Percentiles rank a stretch among this genome's conserved stretches.
These are phyloP conservation scores for Sturnus vulgaris DNA, from an alignment of 2,113 vertebrate species.

Conservation along the genomic window DNA sequence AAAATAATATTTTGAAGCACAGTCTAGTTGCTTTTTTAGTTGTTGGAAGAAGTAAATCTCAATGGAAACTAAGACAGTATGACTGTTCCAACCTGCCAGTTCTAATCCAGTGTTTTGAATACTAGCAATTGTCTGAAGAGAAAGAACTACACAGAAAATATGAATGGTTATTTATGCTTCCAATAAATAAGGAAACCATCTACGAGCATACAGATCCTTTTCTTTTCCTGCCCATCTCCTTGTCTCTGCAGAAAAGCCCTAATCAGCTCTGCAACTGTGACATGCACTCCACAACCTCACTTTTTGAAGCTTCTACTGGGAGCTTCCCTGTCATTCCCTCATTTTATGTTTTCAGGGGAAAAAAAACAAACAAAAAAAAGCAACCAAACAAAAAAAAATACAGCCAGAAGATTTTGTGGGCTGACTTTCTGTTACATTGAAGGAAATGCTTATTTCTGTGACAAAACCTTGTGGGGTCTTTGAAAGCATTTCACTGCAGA, in stretches of 20 bases:
- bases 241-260: background rate
- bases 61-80: background rate
- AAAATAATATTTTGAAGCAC: background rate
- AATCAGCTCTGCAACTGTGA: background rate
- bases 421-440: background rate
- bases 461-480: fast-evolving
- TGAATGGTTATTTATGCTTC: background rate
- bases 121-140: background rate
- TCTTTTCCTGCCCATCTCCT: background rate
- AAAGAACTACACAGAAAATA: background rate
- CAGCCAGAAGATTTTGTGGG: background rate
- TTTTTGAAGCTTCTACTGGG: background rate
- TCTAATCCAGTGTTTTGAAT: background rate
- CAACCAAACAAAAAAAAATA: too few species aligned
- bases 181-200: background rate
- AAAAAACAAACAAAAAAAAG: background rate
- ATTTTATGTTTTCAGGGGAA: background rate
- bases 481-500: background rate
- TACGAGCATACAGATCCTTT: fast-evolving
- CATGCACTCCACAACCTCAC: fast-evolving
- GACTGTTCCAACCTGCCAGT: background rate
- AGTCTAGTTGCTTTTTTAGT: background rate
- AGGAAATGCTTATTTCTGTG: background rate
- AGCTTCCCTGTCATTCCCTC: background rate
- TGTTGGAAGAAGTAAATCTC: background rate